Base-by-base conservation (phyloP, 2,888 invertebrate genomes). In the Heliconius charithonia region DNA sequence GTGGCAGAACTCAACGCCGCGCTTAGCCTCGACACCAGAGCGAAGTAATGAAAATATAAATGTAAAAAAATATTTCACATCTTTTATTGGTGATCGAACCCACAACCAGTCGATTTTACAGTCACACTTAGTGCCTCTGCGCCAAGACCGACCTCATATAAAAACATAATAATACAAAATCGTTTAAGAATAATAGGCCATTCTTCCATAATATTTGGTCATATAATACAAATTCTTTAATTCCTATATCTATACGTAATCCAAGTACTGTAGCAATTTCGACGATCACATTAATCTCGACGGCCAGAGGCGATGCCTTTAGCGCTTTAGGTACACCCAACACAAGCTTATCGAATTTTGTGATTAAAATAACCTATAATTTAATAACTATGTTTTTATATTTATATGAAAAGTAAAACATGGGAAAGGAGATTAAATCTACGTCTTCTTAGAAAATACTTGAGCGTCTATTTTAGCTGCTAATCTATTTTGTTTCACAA, bases 271-370 rank as follows among this genome's bases (percentile, higher is more conserved):
- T n/a, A 56, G 32, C 56, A 56, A 56, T 56, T 71, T 71, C 56
- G 56, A 71, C 56, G 56, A 71, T 29, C 56, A 71, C 51, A n/a
- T 71, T 71, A 56, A 56, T 7, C 56, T 32, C 32, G 56, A 32
- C 16, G 29, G 71, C 71, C 71, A 51, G 71, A 71, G 71, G 71
- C 71, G n/a, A 71, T 29, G 56, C 71, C 71, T 71, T 13, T 7
- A 71, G 71, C 56, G 56, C 2, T 71, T 56, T 71, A 51, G 71
- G 51, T 56, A 29, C 70, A 51, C 29, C 56, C 71, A 56, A 10
- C 56, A 29, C n/a, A 71, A 71, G 56, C 13, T 56, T 56, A 32
- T 71, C 32, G 56, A 29, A 51, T 71, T 29, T 71, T 32, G 56
- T 7, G 13, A 56, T 56, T 71, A 51, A 71, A 67, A 37, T 41